Evolutionary conservation across 1,140 invertebrate species (phyloP), one percentile per base, ranked within the genome.

Genomic region (Aphelinus atriplicis): DNA sequence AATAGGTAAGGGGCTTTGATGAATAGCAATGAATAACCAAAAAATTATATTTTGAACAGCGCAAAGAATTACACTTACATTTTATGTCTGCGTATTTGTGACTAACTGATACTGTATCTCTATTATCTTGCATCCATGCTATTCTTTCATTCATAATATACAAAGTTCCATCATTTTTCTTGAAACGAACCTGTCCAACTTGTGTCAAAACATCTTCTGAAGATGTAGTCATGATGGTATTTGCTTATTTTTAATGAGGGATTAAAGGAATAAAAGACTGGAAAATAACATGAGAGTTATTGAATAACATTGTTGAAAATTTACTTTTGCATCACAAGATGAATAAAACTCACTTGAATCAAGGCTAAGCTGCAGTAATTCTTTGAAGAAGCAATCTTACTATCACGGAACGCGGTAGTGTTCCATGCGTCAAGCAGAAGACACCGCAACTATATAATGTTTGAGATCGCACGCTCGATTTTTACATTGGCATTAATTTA

Each of bases 51-150:
- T 26, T 26, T 26, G 26, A 26, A 26, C 26, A 26, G 26, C 26
- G 26, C 10, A 53, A 9, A 0, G 9, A 53, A 53, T 53, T 6
- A 53, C 60, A 87, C 90, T 91, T 90, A 97, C 96, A 93, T 91
- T 98, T 98, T 77, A 99, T 98, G 85, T 99, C 97, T 62, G 94
- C 93, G 90, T 98, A 99, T 84, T 95, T 92, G 86, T 98, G 95
- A 76, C 95, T 97, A 47, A 98, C 93, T 5, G 94, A 93, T 55
- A 98, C 96, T 2, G 94, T 96, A 81, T 98, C 95, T 81, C 92
- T 90, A 82, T 97, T 95, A 80, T 96, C 94, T 56, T 96, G 90
- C 94, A 98, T 98, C 96, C 97, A 99, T 55, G 95, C 97, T 78
- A 99, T 89, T 80, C 97, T 90, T 88, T 97, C 95, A 78, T 95